These are phyloP conservation scores for Porites divaricata DNA, from an alignment of 92 coral and sea anemone genomes.

Conservation along the genomic window DNA sequence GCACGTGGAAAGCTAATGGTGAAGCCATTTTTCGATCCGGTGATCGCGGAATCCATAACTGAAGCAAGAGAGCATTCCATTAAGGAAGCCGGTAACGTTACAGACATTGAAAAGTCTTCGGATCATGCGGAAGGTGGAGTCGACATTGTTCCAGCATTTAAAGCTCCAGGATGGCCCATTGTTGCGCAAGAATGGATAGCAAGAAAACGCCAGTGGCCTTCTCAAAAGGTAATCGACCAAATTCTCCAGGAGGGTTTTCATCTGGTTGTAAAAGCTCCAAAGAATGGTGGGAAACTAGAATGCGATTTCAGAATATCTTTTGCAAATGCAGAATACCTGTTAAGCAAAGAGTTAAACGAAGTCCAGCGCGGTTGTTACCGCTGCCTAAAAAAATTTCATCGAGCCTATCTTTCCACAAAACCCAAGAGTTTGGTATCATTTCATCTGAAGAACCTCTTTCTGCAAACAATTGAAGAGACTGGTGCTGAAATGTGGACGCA, in stretches of 20 bases:
- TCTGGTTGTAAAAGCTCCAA: constrained; percentile 75
- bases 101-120: no score
- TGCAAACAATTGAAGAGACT: constrained; percentile 70
- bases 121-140: background rate
- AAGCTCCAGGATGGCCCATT: constrained; percentile 77
- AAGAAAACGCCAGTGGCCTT: constrained; percentile 78
- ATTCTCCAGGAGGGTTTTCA: constrained; percentile 60
- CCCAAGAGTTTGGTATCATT: constrained; percentile 62
- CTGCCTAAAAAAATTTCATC: constrained; percentile 68
- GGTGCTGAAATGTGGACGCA: constrained; percentile 68
- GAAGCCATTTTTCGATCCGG: background rate
- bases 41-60: constrained; percentile 15
- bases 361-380: constrained; percentile 82
- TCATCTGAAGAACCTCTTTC: constrained; percentile 72
- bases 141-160: constrained; percentile 75
- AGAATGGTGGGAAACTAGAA: constrained; percentile 44
- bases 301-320: constrained; percentile 85
- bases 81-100: background rate
- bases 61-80: background rate
- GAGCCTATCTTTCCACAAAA: constrained; percentile 38
- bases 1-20: background rate
- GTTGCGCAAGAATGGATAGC: constrained; percentile 68
- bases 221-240: constrained; percentile 28
- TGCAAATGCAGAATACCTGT: constrained; percentile 80
- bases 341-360: constrained; percentile 65